Evolutionary conservation across 2,797 vertebrate species (phyloP), one percentile per base, ranked within the genome.

Genomic region (Avahi laniger): DNA sequence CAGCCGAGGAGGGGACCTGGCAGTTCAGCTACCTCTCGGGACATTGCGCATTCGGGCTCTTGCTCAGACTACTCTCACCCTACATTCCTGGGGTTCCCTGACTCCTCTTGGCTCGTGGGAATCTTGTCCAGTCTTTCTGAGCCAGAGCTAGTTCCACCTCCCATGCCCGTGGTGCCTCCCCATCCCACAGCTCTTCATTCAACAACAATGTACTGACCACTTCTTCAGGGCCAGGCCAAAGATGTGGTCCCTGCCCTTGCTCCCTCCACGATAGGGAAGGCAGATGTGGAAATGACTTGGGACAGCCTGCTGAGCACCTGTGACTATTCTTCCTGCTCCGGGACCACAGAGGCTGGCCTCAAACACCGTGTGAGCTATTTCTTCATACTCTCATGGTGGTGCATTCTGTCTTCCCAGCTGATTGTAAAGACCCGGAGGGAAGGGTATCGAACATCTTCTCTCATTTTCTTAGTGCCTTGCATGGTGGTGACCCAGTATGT

Each of bases 231-330:
- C 18, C 69, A 79, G 33, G 76, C 22, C 11, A 48, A 96, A 86
- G 70, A 57, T 6, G 43, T 50, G 41, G 69, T 10, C 0, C 14
- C n/a, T 72, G 61, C 50, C 61, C 33, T 63, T 89, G 63, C 38
- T 61, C 54, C 8, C 15, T 30, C 20, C 0, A 4, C 0, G 3
- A n/a, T 4, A 26, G 26, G 41, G 30, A 76, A 57, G 65, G 61
- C 15, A 65, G 79, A 63, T 4, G 1, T 0, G 6, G 22, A 41
- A 14, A 54, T 0, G 4, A 10, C 5, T 8, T 3, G 50, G 30
- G 63, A 18, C 0, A 11, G 48, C 0, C 0, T 6, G 4, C 20
- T 46, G 28, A 69, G 63, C 1, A 7, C 24, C 33, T 4, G 1
- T 1, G 33, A 41, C 54, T 30, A 6, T 14, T 12, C 30, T 33